A percentile compares a stretch with the other conserved stretches of the same genome.
phyloP scores from a whole-genome alignment of 2,797 vertebrate species.

The Sebastes diploproa region DNA sequence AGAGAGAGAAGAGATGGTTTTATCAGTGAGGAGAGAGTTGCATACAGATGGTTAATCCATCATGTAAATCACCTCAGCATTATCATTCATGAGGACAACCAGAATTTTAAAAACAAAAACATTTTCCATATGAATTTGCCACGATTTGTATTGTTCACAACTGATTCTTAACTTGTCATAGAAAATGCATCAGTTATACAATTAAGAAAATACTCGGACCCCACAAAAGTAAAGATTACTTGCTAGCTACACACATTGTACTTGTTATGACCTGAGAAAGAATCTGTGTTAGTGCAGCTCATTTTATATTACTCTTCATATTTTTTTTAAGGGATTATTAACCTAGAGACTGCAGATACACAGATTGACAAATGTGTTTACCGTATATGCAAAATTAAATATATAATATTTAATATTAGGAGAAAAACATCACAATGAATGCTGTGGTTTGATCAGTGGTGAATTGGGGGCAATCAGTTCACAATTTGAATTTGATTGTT shows the following conservation, averaged over 20 bases:
- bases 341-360: not conserved
- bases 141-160: not conserved
- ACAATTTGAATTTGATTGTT: slow-evolving; percentile 6
- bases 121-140: not conserved
- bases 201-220: not conserved
- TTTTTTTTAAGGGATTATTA: not conserved
- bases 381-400: not conserved
- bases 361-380: not conserved
- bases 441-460: slow-evolving; percentile 6
- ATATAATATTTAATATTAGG: not conserved
- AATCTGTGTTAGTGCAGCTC: not conserved
- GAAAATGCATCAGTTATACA: not conserved
- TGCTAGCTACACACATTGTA: not conserved
- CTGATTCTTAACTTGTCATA: not conserved
- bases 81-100: not conserved
- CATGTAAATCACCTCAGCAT: not conserved
- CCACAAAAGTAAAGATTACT: too few relatives aligned
- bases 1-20: slow-evolving; percentile 18
- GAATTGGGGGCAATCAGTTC: not conserved
- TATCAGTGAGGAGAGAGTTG: not conserved
- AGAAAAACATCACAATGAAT: not conserved
- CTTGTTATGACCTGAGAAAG: not conserved
- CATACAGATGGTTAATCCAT: too few relatives aligned
- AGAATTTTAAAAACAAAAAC: not conserved
- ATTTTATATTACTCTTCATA: not conserved